Evolutionary conservation across 1,140 invertebrate genomes (phyloP).

Genomic region (Magallana ariakensis): DNA sequence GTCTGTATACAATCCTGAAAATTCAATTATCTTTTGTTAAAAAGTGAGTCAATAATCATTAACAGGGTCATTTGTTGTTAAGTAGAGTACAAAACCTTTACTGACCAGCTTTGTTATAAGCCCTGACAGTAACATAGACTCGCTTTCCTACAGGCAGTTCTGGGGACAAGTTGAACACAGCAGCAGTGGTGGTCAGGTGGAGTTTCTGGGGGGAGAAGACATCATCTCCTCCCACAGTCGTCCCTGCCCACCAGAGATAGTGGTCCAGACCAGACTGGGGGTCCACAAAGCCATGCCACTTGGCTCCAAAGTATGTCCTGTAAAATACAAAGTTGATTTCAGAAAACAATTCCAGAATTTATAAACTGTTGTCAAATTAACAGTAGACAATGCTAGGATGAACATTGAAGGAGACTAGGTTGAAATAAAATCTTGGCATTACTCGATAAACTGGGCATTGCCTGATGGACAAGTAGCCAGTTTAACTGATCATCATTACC

Average conservation of each 20-base stretch:
- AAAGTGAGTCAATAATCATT: too few relatives aligned
- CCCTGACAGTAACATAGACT: constrained; percentile 64
- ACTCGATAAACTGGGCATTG: too few relatives aligned
- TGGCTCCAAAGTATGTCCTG: constrained; percentile 60
- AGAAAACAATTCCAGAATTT: too few relatives aligned
- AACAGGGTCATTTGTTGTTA: too few relatives aligned
- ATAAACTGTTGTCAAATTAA: too few relatives aligned
- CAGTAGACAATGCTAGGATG: too few relatives aligned
- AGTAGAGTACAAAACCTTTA: background rate
- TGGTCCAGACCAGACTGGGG: constrained; percentile 58
- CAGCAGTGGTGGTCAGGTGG: constrained; percentile 47
- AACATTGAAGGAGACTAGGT: too few relatives aligned
- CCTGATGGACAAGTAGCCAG: too few relatives aligned
- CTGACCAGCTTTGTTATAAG: constrained; percentile 64
- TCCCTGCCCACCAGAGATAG: constrained; percentile 63
- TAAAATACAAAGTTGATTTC: background rate
- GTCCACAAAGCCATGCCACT: constrained; percentile 64
- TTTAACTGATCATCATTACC: too few relatives aligned
- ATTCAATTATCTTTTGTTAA: too few relatives aligned
- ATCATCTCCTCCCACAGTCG: constrained; percentile 58
- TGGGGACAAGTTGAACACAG: constrained; percentile 38
- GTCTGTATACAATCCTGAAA: constrained; percentile 49
- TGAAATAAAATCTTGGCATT: too few relatives aligned
- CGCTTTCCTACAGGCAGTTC: constrained; percentile 52
- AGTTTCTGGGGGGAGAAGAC: constrained; percentile 46